Evolutionary conservation across 2,113 vertebrate species (phyloP).

Genomic region (Scomber japonicus): DNA sequence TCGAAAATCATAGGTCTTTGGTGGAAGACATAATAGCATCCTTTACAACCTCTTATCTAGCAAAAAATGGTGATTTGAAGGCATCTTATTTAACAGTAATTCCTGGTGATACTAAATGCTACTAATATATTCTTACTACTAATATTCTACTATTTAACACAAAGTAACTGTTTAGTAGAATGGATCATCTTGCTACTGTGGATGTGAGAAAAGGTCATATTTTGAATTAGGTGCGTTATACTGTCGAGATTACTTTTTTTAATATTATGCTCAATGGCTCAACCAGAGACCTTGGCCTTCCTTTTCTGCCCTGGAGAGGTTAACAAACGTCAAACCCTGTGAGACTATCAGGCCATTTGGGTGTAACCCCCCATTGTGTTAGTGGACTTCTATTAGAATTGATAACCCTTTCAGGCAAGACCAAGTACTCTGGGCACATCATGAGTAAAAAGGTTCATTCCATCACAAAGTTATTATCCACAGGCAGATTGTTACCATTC

Average conservation of each 20-base stretch:
- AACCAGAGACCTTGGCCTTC: slow-evolving; percentile 63
- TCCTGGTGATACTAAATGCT: background rate
- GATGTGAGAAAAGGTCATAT: background rate
- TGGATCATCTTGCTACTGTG: background rate
- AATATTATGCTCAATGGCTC: slow-evolving; percentile 17
- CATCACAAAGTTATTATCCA: slow-evolving; percentile 96
- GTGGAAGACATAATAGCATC: background rate
- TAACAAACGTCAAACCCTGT: slow-evolving; percentile 53
- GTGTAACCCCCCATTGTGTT: slow-evolving; percentile 17
- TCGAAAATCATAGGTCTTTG: slow-evolving; percentile 1
- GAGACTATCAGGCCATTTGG: slow-evolving; percentile 36
- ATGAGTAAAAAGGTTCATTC: slow-evolving; percentile 88
- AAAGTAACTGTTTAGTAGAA: background rate
- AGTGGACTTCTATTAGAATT: slow-evolving; percentile 81
- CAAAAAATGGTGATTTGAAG: background rate
- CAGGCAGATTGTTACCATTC: slow-evolving; percentile 89
- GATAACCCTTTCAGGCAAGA: slow-evolving; percentile 78
- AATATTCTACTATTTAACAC: background rate
- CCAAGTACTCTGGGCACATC: slow-evolving; percentile 68
- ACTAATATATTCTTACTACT: background rate
- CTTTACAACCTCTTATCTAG: background rate
- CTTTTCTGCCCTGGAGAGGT: slow-evolving; percentile 50
- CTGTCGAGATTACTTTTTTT: slow-evolving; percentile 39
- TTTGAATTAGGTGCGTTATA: slow-evolving; percentile 16
- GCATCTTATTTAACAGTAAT: background rate